Evolutionary conservation across 2,888 invertebrate species (phyloP).

Genomic region (Emmelina monodactyla): DNA sequence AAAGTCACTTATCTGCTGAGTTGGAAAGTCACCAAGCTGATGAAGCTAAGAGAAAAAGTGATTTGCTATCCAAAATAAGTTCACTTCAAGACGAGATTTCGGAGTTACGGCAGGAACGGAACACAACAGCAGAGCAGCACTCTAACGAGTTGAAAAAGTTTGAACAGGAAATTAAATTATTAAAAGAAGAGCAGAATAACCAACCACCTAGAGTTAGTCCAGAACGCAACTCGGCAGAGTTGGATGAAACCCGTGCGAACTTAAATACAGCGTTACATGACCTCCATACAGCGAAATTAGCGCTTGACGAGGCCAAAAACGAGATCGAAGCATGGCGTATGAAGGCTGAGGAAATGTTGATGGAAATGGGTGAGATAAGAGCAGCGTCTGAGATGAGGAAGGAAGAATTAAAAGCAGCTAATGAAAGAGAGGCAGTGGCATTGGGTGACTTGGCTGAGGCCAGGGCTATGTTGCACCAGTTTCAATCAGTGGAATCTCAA

Average conservation of each 20-base stretch:
- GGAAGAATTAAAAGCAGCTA: conserved; percentile 39
- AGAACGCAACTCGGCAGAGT: conserved; percentile 36
- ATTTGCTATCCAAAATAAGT: conserved; percentile 32
- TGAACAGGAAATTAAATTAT: conserved; percentile 31
- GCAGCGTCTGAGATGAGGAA: conserved; percentile 37
- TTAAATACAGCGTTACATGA: conserved; percentile 32
- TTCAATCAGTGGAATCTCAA: conserved; percentile 19
- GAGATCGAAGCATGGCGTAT: conserved; percentile 40
- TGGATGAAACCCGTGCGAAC: conserved; percentile 38
- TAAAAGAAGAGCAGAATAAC: conserved; percentile 38
- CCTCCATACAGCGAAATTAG: conserved; percentile 29
- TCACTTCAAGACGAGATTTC: conserved; percentile 48
- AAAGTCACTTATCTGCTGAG: conserved; percentile 47
- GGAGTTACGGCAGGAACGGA: conserved; percentile 33
- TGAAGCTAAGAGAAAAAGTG: conserved; percentile 32
- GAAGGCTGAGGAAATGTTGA: conserved; percentile 39
- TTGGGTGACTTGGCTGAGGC: conserved; percentile 47
- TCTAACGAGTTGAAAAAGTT: conserved; percentile 35
- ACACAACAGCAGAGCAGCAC: conserved; percentile 35
- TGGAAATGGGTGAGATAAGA: conserved; percentile 39
- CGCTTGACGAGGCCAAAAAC: conserved; percentile 33
- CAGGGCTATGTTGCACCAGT: conserved; percentile 37
- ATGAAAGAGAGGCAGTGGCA: conserved; percentile 40
- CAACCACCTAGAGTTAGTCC: conserved; percentile 32
- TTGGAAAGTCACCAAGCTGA: conserved; percentile 46